These are phyloP conservation scores for Syngnathus typhle DNA, from an alignment of 2,113 vertebrate species.

Conservation along the genomic window DNA sequence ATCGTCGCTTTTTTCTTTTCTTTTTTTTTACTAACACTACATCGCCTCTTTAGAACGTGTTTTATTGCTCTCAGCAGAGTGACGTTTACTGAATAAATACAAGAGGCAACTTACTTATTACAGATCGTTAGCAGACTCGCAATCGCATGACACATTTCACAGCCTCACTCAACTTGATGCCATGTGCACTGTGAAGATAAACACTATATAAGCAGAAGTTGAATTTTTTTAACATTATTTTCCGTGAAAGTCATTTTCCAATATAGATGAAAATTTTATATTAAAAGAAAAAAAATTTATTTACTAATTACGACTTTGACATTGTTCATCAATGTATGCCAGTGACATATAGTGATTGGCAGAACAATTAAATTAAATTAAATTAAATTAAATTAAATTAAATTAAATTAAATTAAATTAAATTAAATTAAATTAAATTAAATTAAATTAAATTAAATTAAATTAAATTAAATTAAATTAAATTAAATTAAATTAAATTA, in stretches of 20 bases:
- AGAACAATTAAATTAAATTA: neutral
- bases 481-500: too few species aligned
- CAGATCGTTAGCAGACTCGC: neutral
- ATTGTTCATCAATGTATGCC: neutral
- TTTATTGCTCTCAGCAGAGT: slow-evolving; percentile 9
- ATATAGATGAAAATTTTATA: neutral
- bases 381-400: too few species aligned
- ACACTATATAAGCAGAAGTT: neutral
- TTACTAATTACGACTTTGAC: neutral
- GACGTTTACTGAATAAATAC: slow-evolving; percentile 16
- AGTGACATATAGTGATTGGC: neutral
- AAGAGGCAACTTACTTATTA: slow-evolving; percentile 8
- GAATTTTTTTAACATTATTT: neutral
- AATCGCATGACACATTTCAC: slow-evolving; percentile 21
- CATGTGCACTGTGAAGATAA: neutral
- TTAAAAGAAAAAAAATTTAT: too few species aligned
- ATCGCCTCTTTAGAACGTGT: slow-evolving; percentile 4
- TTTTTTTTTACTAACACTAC: neutral
- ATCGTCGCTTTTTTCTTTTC: neutral
- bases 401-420: too few species aligned
- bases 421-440: too few species aligned
- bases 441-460: too few species aligned
- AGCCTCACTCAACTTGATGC: slow-evolving; percentile 6
- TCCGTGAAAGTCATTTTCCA: too few species aligned
- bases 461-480: neutral